Conservation (phyloP, 2,888 invertebrate genomes). For the Plagodis pulveraria region DNA sequence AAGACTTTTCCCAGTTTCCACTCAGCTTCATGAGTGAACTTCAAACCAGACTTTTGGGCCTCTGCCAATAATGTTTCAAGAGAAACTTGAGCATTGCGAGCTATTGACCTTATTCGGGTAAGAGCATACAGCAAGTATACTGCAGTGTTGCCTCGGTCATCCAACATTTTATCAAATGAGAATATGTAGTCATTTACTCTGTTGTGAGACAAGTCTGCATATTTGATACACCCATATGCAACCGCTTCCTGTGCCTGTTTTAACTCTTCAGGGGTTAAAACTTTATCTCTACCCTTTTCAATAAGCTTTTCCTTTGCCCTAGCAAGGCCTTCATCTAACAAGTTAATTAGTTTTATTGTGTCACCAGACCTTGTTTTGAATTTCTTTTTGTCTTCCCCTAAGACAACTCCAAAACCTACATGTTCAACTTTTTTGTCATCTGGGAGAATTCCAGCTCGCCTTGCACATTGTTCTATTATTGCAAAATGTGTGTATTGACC, state of each 20-base stretch:
- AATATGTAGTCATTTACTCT: slow-evolving; percentile 97
- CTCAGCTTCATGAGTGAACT: slow-evolving; percentile 95
- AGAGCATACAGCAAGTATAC: slow-evolving; percentile 98
- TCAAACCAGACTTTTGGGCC: slow-evolving; percentile 85
- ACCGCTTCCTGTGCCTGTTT: slow-evolving; percentile 94
- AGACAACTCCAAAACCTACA: slow-evolving; percentile 97
- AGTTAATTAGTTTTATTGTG: slow-evolving; percentile 93
- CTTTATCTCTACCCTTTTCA: slow-evolving; percentile 95
- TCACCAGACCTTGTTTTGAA: slow-evolving; percentile 99
- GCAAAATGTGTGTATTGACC: slow-evolving; percentile 93
- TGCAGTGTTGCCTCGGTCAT: slow-evolving; percentile 99
- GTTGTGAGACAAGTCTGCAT: slow-evolving; percentile 98
- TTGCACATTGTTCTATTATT: slow-evolving; percentile 91
- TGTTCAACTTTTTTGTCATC: slow-evolving; percentile 91
- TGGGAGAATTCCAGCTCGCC: slow-evolving; percentile 89
- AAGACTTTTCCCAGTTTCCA: slow-evolving; percentile 96
- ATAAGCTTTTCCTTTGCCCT: slow-evolving; percentile 92
- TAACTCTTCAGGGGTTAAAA: slow-evolving; percentile 92
- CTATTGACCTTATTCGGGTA: slow-evolving; percentile 96
- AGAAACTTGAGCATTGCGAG: slow-evolving; percentile 90
- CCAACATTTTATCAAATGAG: slow-evolving; percentile 99
- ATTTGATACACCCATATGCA: slow-evolving; percentile 99
- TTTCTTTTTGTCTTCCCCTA: slow-evolving; percentile 99
- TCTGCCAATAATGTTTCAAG: slow-evolving; percentile 86
- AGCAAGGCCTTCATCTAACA: slow-evolving; percentile 96